Percentiles rank a stretch among this genome's conserved stretches.
Conservation (phyloP, 2,888 invertebrate species). For the Actias luna region DNA sequence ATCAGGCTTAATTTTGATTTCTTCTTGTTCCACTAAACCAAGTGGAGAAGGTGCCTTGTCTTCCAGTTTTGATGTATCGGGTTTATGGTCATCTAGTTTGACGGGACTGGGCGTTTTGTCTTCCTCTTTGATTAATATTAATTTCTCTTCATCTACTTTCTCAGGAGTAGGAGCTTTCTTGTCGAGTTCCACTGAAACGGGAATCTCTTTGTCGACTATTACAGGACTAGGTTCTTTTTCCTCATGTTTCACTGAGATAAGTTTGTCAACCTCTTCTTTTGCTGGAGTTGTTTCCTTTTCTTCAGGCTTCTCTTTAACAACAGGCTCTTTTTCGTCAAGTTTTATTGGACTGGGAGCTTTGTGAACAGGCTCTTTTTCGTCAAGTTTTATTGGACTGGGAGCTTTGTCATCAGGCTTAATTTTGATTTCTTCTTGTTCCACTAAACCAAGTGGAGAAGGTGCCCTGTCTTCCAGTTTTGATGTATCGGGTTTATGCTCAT, state of each 20-base stretch:
- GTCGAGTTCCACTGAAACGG: constrained; percentile 7
- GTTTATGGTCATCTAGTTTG: constrained; percentile 14
- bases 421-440: no score
- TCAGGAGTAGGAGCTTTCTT: constrained; percentile 10
- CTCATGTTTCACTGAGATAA: no score
- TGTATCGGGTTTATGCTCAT: no score
- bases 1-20: constrained; percentile 10
- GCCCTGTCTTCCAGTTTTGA: no score
- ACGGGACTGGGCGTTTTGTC: constrained; percentile 11
- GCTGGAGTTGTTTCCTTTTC: no score
- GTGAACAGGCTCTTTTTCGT: constrained; percentile 6
- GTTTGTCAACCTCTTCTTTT: no score
- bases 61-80: constrained; percentile 12
- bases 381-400: constrained; percentile 5
- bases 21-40: no score
- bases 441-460: no score
- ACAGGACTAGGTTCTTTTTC: no score
- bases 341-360: constrained; percentile 15
- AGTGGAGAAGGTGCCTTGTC: constrained; percentile 13
- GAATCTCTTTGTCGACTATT: no score
- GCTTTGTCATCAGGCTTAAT: no score
- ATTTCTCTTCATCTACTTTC: no score
- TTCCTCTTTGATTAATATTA: constrained; percentile 15
- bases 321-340: neutral
- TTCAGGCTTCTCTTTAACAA: neutral